A percentile compares a stretch with the other conserved stretches of the same genome.
phyloP scores from a whole-genome alignment of 2,797 vertebrate genomes.

The Cirrhinus molitorella region DNA sequence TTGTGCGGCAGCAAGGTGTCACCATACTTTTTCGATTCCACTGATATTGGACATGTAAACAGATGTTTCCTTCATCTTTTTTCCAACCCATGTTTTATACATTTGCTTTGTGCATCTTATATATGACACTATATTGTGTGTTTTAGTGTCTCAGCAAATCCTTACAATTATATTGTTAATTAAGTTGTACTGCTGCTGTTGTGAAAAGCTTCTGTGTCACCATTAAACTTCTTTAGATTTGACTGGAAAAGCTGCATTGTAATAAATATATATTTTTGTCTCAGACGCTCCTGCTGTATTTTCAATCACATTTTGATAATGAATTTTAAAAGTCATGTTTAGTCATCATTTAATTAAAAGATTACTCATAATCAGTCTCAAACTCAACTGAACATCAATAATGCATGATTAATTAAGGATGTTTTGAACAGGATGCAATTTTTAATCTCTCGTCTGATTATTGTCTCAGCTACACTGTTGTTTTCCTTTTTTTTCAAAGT shows the following conservation, averaged over 20 bases:
- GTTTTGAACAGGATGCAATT: neutral
- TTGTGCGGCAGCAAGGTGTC: no score
- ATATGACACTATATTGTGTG: neutral
- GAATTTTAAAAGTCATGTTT: neutral
- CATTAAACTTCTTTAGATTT: constrained; percentile 8
- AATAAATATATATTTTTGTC: constrained; percentile 2
- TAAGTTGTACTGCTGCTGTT: neutral
- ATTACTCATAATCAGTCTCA: neutral
- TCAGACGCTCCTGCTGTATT: neutral
- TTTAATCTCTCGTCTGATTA: neutral
- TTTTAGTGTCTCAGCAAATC: neutral
- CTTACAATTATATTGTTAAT: neutral
- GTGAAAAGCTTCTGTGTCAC: neutral
- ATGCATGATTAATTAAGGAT: neutral
- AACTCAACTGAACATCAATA: constrained; percentile 5
- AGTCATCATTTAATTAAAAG: neutral
- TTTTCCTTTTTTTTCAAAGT: neutral
- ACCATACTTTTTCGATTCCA: no score
- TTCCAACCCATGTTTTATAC: neutral
- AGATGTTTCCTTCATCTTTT: neutral
- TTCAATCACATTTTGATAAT: neutral
- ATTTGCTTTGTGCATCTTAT: neutral
- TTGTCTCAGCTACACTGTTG: neutral
- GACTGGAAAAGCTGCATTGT: neutral
- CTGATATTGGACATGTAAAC: neutral